phyloP scores from a whole-genome alignment of 2,797 vertebrate species.

The Danio choprae region DNA sequence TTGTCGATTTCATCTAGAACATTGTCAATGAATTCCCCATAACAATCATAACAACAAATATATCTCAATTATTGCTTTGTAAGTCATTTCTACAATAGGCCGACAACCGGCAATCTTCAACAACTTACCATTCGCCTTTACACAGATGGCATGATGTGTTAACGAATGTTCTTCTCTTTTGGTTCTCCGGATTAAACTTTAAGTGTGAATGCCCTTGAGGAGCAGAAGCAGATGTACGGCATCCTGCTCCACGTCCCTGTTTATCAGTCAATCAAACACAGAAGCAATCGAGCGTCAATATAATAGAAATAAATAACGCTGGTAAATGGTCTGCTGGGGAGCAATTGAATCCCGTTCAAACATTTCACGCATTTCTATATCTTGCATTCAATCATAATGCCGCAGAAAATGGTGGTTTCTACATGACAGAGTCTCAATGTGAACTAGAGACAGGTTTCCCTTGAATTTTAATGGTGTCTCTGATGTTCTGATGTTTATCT shows the following conservation, averaged over 20 bases:
- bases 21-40: no score
- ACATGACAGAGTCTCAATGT: slow-evolving; percentile 17
- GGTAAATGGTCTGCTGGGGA: not conserved
- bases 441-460: slow-evolving; percentile 50
- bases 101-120: slow-evolving; percentile 18
- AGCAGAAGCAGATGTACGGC: not conserved
- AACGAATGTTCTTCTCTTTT: not conserved
- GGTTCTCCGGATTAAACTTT: slow-evolving; percentile 1
- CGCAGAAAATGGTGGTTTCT: slow-evolving; percentile 27
- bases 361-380: not conserved
- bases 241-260: not conserved
- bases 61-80: slow-evolving; percentile 8
- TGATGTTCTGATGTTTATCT: slow-evolving; percentile 62
- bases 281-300: not conserved
- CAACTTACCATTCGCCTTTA: not conserved
- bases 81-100: not conserved
- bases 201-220: slow-evolving; percentile 13
- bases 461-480: slow-evolving; percentile 70
- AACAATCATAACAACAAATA: no score
- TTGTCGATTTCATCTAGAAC: not conserved
- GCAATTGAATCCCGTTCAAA: not conserved
- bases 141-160: slow-evolving; percentile 5
- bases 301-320: not conserved
- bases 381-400: slow-evolving; percentile 10
- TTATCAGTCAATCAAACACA: not conserved